Conservation (phyloP, 1,140 invertebrate species). For the Drosophila leontia region DNA sequence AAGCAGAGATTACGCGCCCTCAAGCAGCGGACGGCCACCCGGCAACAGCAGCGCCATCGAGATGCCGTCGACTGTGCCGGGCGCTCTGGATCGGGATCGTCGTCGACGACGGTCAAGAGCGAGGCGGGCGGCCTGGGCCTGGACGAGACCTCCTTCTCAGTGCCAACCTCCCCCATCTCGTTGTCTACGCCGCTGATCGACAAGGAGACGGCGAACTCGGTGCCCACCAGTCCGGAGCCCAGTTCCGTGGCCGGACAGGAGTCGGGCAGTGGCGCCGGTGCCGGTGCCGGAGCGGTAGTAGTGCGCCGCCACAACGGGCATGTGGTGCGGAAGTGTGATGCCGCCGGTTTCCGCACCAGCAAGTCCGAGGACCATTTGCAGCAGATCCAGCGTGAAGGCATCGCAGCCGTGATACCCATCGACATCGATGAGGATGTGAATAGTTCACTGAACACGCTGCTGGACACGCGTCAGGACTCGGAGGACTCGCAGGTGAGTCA, state of each 20-base stretch:
- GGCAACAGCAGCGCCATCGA: slow-evolving; percentile 60
- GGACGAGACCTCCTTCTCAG: slow-evolving; percentile 83
- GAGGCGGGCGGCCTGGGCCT: slow-evolving; percentile 58
- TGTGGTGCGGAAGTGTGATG: slow-evolving; percentile 81
- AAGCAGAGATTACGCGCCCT: slow-evolving; percentile 75
- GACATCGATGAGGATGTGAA: slow-evolving; percentile 97
- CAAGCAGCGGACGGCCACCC: slow-evolving; percentile 66
- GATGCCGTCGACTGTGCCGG: slow-evolving; percentile 71
- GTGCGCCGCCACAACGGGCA: slow-evolving; percentile 77
- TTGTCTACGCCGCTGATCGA: slow-evolving; percentile 79
- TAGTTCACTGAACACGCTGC: slow-evolving; percentile 94
- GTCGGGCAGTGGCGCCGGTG: slow-evolving; percentile 74
- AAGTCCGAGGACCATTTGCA: slow-evolving; percentile 95
- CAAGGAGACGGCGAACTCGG: slow-evolving; percentile 87
- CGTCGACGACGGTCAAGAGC: slow-evolving; percentile 79
- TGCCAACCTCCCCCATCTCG: slow-evolving; percentile 83
- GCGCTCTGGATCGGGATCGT: slow-evolving; percentile 64
- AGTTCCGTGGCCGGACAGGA: slow-evolving; percentile 84
- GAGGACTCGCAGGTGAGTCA: slow-evolving; percentile 85
- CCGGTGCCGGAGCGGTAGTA: slow-evolving; percentile 84
- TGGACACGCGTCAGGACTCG: slow-evolving; percentile 92
- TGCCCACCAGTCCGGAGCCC: slow-evolving; percentile 92
- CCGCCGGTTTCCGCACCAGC: slow-evolving; percentile 89
- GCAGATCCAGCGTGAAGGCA: slow-evolving; percentile 85
- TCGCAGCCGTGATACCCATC: slow-evolving; percentile 90